A percentile compares a stretch with the other conserved stretches of the same genome.
Evolutionary conservation across 1,140 invertebrate species (phyloP).

Genomic region (Neoseiulus cucumeris): DNA sequence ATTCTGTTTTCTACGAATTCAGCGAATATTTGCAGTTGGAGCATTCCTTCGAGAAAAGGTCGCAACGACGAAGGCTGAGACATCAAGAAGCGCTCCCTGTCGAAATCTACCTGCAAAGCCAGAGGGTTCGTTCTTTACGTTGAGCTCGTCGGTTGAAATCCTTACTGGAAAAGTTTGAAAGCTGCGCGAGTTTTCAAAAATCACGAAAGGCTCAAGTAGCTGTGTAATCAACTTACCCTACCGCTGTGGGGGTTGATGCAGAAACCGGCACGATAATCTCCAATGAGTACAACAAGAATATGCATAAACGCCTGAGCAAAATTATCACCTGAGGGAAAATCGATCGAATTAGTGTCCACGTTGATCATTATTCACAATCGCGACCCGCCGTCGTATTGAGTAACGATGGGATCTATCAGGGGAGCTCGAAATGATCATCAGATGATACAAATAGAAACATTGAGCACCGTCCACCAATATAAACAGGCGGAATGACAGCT

Average conservation of each 20-base stretch:
- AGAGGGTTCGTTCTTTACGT: neutral
- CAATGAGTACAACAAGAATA: slow-evolving; percentile 63
- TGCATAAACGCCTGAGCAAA: slow-evolving; percentile 72
- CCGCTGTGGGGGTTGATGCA: slow-evolving; percentile 25
- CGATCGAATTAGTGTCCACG: slow-evolving; percentile 33
- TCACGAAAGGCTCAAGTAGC: neutral
- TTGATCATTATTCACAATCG: slow-evolving; percentile 20
- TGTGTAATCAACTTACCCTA: slow-evolving; percentile 12
- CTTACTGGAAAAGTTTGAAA: neutral
- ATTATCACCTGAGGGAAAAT: slow-evolving; percentile 55
- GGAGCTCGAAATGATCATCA: neutral
- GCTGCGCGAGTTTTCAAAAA: neutral
- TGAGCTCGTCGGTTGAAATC: neutral
- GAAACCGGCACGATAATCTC: slow-evolving; percentile 75
- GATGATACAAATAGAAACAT: slow-evolving; percentile 24
- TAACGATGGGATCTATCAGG: neutral
- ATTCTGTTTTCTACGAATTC: slow-evolving; percentile 59
- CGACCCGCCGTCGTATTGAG: slow-evolving; percentile 21
- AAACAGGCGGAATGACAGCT: neutral
- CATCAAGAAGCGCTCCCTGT: slow-evolving; percentile 59
- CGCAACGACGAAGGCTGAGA: slow-evolving; percentile 57
- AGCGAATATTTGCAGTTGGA: slow-evolving; percentile 80
- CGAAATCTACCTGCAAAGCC: slow-evolving; percentile 48
- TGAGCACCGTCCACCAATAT: slow-evolving; percentile 23
- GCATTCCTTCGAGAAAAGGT: slow-evolving; percentile 67